Evolutionary conservation across 1,140 invertebrate genomes (phyloP).

Genomic region (Saccostrea glomerata): DNA sequence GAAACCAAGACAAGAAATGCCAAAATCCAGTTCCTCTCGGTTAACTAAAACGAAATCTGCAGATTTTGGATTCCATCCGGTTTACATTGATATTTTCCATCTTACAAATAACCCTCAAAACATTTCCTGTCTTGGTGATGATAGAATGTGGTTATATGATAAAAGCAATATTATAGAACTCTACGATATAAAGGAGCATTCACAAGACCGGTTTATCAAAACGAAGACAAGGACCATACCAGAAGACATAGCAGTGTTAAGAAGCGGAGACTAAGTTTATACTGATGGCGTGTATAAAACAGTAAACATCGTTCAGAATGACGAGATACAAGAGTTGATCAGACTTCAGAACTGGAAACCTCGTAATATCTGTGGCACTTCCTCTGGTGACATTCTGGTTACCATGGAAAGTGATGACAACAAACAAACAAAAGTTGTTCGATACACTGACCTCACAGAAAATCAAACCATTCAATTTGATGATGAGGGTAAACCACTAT

Average conservation of each 20-base stretch:
- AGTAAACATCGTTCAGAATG: background rate
- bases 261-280: background rate
- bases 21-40: too few species aligned
- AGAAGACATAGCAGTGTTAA: background rate
- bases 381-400: background rate
- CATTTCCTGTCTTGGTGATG: background rate
- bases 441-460: background rate
- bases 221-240: background rate
- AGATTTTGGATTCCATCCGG: background rate
- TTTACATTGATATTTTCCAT: background rate
- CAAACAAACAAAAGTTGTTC: conserved; percentile 7
- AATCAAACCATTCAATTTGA: conserved; percentile 14
- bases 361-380: background rate
- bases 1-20: background rate
- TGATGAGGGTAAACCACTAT: background rate
- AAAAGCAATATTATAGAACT: background rate
- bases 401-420: background rate
- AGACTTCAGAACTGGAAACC: background rate
- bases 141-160: background rate
- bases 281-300: background rate
- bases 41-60: background rate
- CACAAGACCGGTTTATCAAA: background rate
- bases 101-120: background rate
- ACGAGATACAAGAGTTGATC: background rate
- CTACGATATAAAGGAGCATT: background rate